Evolutionary conservation across 2,113 vertebrate genomes (phyloP).

Genomic region (Phaetusa simplex): DNA sequence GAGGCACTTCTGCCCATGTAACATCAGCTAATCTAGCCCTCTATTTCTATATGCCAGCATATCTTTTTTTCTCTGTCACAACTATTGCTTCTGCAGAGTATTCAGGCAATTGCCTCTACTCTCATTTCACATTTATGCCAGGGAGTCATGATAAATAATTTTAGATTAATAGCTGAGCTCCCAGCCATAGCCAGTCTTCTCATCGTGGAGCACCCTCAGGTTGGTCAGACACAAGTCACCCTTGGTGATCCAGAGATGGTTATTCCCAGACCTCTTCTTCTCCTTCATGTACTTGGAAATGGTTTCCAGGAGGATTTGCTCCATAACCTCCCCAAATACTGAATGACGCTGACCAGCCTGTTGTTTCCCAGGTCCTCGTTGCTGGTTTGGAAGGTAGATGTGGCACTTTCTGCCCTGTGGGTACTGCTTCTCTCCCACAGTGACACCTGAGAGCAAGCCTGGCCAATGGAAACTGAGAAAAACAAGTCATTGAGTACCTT

Average conservation of each 20-base stretch:
- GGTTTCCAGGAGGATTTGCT: not conserved
- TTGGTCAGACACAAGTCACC: not conserved
- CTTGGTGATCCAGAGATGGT: not conserved
- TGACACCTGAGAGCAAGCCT: not conserved
- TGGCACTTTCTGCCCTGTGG: not conserved
- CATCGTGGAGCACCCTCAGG: not conserved
- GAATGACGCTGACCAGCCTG: accelerated
- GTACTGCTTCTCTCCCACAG: not conserved
- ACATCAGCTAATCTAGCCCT: not conserved
- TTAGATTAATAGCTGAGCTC: not conserved
- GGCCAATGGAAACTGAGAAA: not conserved
- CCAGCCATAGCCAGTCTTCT: not conserved
- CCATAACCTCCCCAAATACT: not conserved
- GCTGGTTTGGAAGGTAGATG: not conserved
- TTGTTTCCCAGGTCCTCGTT: not conserved
- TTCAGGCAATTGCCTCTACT: not conserved
- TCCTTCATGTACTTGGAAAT: not conserved
- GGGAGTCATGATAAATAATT: not conserved
- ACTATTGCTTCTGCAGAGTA: not conserved
- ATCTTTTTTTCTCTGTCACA: not conserved
- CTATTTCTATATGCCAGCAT: not conserved
- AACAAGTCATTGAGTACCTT: not conserved
- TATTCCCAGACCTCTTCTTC: not conserved
- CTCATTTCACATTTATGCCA: not conserved
- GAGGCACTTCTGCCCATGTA: not conserved